Conservation (phyloP, 2,113 vertebrate species). For the Calyptomena viridis region DNA sequence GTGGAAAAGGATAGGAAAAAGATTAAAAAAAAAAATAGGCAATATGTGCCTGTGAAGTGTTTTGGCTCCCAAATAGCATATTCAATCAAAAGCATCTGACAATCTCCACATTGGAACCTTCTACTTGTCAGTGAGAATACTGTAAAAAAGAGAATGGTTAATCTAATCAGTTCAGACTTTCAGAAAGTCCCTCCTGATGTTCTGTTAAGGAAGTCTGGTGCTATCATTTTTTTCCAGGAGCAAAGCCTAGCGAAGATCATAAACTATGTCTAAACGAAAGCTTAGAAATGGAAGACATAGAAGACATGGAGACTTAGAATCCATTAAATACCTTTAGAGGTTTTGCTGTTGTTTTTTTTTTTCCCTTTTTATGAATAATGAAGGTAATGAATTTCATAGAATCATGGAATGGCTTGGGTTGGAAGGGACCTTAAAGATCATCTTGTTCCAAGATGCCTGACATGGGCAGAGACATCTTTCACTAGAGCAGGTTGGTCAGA, state of each 20-base stretch:
- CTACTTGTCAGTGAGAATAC: background rate
- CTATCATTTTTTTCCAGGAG: background rate
- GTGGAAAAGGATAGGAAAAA: background rate
- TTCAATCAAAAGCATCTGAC: conserved; percentile 51
- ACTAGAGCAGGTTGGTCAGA: background rate
- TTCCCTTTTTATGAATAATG: background rate
- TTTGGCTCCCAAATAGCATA: conserved; percentile 32
- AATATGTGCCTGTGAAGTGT: conserved; percentile 6
- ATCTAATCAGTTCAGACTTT: conserved; percentile 13
- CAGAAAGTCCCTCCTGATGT: conserved; percentile 6
- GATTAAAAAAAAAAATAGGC: background rate
- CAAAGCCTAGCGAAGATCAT: background rate
- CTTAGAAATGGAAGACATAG: background rate
- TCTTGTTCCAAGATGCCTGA: background rate
- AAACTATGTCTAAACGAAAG: background rate
- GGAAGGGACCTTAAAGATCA: background rate
- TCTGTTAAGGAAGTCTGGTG: background rate
- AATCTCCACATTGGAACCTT: conserved; percentile 16
- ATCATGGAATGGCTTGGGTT: background rate
- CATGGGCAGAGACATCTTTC: background rate
- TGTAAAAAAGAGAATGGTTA: conserved; percentile 43
- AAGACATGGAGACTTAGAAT: background rate
- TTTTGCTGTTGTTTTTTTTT: background rate
- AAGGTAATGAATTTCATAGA: background rate
- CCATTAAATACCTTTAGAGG: too few species aligned